Percentiles rank a stretch among this genome's conserved stretches.
phyloP scores from a whole-genome alignment of 2,888 invertebrate species.

The Cryptocephalus moraei region DNA sequence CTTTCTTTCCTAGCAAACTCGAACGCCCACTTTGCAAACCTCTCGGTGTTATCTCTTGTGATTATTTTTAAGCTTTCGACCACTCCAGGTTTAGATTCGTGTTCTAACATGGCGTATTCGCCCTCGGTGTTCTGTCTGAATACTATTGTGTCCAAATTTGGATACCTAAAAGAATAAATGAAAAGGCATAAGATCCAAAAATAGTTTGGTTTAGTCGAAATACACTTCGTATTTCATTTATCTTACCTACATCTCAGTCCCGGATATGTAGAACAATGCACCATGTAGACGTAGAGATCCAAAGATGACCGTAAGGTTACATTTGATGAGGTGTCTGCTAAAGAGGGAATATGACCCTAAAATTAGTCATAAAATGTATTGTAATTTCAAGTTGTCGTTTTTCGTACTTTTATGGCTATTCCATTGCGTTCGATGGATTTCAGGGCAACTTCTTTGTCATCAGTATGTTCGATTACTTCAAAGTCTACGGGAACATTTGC shows the following conservation, averaged over 20 bases:
- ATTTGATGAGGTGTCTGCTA: slow-evolving; percentile 33
- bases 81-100: slow-evolving; percentile 48
- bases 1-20: slow-evolving; percentile 45
- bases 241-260: slow-evolving; percentile 36
- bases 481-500: slow-evolving; percentile 31
- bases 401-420: slow-evolving; percentile 38
- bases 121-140: slow-evolving; percentile 58
- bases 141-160: slow-evolving; percentile 46
- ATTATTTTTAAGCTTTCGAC: slow-evolving; percentile 52
- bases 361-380: slow-evolving; percentile 1
- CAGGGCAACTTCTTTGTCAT: slow-evolving; percentile 17
- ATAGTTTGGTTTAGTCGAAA: not conserved
- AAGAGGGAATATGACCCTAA: slow-evolving; percentile 16
- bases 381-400: not conserved
- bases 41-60: slow-evolving; percentile 40
- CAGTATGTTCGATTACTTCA: slow-evolving; percentile 22
- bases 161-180: slow-evolving; percentile 6
- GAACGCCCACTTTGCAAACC: slow-evolving; percentile 51
- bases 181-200: not conserved
- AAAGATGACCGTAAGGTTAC: slow-evolving; percentile 44
- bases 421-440: slow-evolving; percentile 29
- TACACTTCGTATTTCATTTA: not conserved
- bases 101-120: slow-evolving; percentile 52
- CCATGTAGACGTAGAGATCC: slow-evolving; percentile 47
- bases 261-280: slow-evolving; percentile 44